Evolutionary conservation across 1,140 invertebrate genomes (phyloP).

Genomic region (Drosophila kanapiae): DNA sequence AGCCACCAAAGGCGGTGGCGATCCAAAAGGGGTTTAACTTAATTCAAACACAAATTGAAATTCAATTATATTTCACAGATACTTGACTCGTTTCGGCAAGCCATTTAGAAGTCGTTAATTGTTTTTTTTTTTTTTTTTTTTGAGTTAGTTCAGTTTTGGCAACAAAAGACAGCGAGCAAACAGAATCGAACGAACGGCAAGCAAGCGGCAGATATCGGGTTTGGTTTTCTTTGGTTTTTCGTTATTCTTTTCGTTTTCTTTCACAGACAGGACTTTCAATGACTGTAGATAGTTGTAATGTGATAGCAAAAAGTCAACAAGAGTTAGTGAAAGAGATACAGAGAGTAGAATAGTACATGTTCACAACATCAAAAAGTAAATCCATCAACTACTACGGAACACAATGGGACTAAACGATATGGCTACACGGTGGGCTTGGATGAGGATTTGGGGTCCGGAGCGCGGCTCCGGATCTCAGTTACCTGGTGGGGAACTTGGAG

Average conservation of each 20-base stretch:
- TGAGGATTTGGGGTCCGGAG: slow-evolving; percentile 12
- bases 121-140: slow-evolving; percentile 1
- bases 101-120: slow-evolving; percentile 40
- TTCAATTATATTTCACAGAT: slow-evolving; percentile 42
- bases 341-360: slow-evolving; percentile 68
- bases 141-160: slow-evolving; percentile 57
- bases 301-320: slow-evolving; percentile 71
- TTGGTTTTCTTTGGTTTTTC: slow-evolving; percentile 48
- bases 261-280: slow-evolving; percentile 48
- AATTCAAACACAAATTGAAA: slow-evolving; percentile 39
- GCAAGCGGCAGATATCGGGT: slow-evolving; percentile 72
- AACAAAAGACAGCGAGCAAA: slow-evolving; percentile 79
- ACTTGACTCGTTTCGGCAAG: slow-evolving; percentile 62
- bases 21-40: slow-evolving; percentile 15
- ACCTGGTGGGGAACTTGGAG: slow-evolving; percentile 92
- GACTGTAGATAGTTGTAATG: slow-evolving; percentile 48
- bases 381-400: slow-evolving; percentile 80
- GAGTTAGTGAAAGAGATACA: slow-evolving; percentile 66
- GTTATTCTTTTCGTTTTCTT: slow-evolving; percentile 47
- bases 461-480: slow-evolving; percentile 45
- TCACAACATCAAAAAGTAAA: slow-evolving; percentile 85
- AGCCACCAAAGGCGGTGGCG: slow-evolving; percentile 14
- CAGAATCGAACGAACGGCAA: slow-evolving; percentile 69
- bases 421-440: slow-evolving; percentile 25
- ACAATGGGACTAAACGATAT: slow-evolving; percentile 52